phyloP scores from a whole-genome alignment of 1,140 invertebrate genomes.

The Kradibia gibbosae region DNA sequence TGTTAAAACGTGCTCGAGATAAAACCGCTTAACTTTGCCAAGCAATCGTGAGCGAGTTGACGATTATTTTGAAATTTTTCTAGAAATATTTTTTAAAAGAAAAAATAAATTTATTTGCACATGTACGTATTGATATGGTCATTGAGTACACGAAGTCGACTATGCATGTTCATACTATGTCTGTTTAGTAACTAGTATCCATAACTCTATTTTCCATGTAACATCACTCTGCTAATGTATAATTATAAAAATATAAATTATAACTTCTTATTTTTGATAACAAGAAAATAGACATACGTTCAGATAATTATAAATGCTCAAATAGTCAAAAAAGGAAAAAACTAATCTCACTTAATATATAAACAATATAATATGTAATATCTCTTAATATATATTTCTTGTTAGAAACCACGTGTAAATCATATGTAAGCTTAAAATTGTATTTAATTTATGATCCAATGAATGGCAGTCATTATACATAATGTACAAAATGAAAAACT shows the following conservation, averaged over 20 bases:
- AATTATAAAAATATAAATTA: background rate
- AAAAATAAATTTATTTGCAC: background rate
- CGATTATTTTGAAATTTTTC: background rate
- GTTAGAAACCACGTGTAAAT: no score
- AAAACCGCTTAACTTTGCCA: background rate
- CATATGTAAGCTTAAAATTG: no score
- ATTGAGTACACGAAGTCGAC: no score
- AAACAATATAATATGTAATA: no score
- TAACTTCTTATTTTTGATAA: background rate
- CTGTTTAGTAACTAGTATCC: no score
- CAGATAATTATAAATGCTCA: background rate
- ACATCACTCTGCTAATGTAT: no score
- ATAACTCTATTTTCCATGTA: no score
- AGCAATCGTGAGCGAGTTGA: background rate
- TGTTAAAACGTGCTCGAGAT: constrained; percentile 6
- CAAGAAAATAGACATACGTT: background rate
- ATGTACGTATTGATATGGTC: background rate
- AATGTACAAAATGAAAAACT: no score
- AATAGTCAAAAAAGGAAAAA: background rate
- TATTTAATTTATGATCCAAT: no score
- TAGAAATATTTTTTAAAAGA: background rate
- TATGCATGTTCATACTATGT: no score
- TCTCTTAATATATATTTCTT: no score
- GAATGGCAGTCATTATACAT: no score
- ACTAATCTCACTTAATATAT: background rate